Evolutionary conservation across 2,113 vertebrate species (phyloP).

Genomic region (Dasyornis broadbenti): DNA sequence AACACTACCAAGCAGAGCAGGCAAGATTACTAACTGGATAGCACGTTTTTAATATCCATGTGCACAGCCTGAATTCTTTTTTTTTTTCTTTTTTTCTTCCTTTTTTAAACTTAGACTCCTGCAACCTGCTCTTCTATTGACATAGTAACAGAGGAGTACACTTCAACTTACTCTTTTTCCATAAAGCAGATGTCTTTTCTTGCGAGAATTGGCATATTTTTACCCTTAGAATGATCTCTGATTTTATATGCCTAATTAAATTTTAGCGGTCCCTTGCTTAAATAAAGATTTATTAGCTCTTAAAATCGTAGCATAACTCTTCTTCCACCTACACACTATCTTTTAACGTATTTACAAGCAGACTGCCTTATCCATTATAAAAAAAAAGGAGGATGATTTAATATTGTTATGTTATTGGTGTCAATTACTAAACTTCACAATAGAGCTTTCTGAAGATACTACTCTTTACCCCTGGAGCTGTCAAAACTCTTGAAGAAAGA

Average conservation of each 20-base stretch:
- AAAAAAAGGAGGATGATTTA: constrained; percentile 57
- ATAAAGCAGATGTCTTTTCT: constrained; percentile 68
- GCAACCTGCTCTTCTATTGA: constrained; percentile 40
- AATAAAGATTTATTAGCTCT: constrained; percentile 83
- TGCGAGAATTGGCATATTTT: constrained; percentile 71
- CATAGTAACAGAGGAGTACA: constrained; percentile 45
- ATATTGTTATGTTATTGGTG: constrained; percentile 60
- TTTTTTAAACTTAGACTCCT: constrained; percentile 15
- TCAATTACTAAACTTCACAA: constrained; percentile 68
- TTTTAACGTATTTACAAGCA: constrained; percentile 78
- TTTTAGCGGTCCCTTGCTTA: constrained; percentile 77
- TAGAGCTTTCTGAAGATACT: constrained; percentile 59
- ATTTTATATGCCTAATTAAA: constrained; percentile 81
- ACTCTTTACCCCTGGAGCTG: constrained; percentile 36
- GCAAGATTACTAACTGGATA: not conserved
- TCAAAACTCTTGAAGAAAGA: constrained; percentile 36
- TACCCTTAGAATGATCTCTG: constrained; percentile 75
- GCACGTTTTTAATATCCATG: not conserved
- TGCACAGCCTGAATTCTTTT: not conserved
- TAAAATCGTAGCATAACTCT: constrained; percentile 78
- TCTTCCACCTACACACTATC: constrained; percentile 72
- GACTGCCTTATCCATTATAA: constrained; percentile 59
- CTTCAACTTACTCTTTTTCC: constrained; percentile 58
- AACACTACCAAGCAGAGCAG: not conserved
- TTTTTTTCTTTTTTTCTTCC: not conserved